Percentiles rank a stretch among this genome's conserved stretches.
phyloP scores from a whole-genome alignment of 2,797 vertebrate genomes.

The Limosa lapponica region DNA sequence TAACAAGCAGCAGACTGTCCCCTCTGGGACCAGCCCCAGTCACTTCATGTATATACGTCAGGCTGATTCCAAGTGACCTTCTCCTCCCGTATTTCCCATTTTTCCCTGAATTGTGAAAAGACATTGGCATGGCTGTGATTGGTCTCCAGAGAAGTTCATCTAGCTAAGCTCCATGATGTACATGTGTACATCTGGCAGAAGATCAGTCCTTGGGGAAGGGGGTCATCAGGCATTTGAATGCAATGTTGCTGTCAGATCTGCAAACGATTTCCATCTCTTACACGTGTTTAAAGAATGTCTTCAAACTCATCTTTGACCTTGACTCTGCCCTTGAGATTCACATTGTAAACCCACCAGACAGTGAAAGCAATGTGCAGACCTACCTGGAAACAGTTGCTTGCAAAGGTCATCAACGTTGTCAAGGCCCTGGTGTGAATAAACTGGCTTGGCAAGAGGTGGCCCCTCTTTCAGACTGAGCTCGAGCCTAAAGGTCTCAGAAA shows the following conservation, averaged over 20 bases:
- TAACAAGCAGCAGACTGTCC: not conserved
- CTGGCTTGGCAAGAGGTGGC: conserved; percentile 13
- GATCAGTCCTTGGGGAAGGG: not conserved
- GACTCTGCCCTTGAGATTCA: not conserved
- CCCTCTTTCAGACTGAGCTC: not conserved
- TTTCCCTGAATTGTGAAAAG: not conserved
- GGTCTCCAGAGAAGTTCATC: not conserved
- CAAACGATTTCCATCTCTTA: not conserved
- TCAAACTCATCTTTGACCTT: not conserved
- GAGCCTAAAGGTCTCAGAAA: not conserved
- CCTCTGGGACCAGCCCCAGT: not conserved
- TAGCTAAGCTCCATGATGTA: not conserved
- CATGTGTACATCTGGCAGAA: not conserved
- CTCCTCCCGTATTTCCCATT: not conserved
- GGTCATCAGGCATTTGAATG: not conserved
- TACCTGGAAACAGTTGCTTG: conserved; percentile 66
- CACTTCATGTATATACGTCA: not conserved
- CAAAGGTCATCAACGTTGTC: conserved; percentile 27
- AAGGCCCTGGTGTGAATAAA: conserved; percentile 13
- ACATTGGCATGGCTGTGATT: not conserved
- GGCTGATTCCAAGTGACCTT: not conserved
- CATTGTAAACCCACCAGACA: not conserved
- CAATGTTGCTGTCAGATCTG: not conserved
- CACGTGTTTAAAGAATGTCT: not conserved
- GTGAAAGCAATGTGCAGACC: not conserved